Evolutionary conservation across 1,140 invertebrate genomes (phyloP).

Genomic region (Andrena cerasifolii): DNA sequence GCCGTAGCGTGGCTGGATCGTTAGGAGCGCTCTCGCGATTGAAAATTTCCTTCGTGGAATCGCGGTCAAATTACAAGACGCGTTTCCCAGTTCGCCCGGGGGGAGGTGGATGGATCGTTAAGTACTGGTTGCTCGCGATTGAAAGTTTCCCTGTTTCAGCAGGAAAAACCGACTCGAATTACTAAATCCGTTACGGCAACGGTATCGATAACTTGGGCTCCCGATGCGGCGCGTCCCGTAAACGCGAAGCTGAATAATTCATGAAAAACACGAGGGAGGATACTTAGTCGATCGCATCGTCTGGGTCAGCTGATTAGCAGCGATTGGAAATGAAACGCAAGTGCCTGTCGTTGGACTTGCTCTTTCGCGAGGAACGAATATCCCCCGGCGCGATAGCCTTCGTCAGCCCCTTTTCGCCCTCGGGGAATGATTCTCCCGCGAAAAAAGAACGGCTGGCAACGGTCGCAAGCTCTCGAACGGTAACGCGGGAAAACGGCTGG

Average conservation of each 20-base stretch:
- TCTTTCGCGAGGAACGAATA: slow-evolving; percentile 6
- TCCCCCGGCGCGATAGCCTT: neutral
- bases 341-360: slow-evolving; percentile 41
- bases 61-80: neutral
- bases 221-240: slow-evolving; percentile 32
- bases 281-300: slow-evolving; percentile 59
- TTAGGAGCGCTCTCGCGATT: neutral
- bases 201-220: slow-evolving; percentile 5
- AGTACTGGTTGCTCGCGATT: neutral
- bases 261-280: slow-evolving; percentile 53
- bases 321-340: slow-evolving; percentile 57
- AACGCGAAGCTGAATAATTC: slow-evolving; percentile 58
- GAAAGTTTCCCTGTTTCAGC: neutral
- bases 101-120: too few species aligned
- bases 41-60: neutral
- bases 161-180: neutral
- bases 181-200: slow-evolving; percentile 29
- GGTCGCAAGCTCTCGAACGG: neutral
- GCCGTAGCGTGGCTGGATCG: neutral
- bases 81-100: neutral
- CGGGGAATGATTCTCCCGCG: neutral
- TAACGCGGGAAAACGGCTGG: slow-evolving; percentile 5
- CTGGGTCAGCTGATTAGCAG: slow-evolving; percentile 17
- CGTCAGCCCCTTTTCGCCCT: too few species aligned
- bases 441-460: neutral